phyloP scores from a whole-genome alignment of 2,113 vertebrate species.

The Circaetus cinerascens region DNA sequence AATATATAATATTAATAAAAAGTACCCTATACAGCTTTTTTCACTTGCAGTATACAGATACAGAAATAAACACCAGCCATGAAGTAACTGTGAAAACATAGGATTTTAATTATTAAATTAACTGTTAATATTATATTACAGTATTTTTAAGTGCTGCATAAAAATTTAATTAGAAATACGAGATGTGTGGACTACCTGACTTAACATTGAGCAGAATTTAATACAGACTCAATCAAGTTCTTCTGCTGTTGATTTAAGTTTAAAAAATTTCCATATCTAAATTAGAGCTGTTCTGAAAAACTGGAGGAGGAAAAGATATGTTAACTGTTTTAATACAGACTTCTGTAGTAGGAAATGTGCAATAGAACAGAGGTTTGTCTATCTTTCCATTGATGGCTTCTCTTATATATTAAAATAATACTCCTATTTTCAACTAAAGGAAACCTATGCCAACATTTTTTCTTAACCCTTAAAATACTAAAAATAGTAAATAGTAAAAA shows the following conservation, averaged over 20 bases:
- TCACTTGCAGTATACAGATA: neutral
- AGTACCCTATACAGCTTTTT: neutral
- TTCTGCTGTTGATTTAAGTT: neutral
- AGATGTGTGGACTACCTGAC: neutral
- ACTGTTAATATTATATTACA: constrained; percentile 5
- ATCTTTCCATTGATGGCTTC: neutral
- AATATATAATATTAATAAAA: constrained; percentile 48
- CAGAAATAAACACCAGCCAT: neutral
- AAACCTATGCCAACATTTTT: neutral
- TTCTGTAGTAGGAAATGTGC: neutral
- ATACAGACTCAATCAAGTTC: neutral
- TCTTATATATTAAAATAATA: neutral
- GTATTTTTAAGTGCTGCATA: constrained; percentile 20
- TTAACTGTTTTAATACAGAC: neutral
- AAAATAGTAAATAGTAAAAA: neutral
- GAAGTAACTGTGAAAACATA: neutral
- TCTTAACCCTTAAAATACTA: neutral
- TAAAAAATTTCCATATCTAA: constrained; percentile 17
- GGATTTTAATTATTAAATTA: constrained; percentile 44
- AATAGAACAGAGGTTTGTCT: neutral
- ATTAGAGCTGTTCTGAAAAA: constrained; percentile 11
- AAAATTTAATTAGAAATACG: constrained; percentile 17
- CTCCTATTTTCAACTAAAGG: neutral
- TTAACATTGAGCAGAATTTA: neutral
- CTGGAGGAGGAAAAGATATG: neutral